These are phyloP conservation scores for Drosophila lini DNA, from an alignment of 1,140 invertebrate species.

Conservation along the genomic window DNA sequence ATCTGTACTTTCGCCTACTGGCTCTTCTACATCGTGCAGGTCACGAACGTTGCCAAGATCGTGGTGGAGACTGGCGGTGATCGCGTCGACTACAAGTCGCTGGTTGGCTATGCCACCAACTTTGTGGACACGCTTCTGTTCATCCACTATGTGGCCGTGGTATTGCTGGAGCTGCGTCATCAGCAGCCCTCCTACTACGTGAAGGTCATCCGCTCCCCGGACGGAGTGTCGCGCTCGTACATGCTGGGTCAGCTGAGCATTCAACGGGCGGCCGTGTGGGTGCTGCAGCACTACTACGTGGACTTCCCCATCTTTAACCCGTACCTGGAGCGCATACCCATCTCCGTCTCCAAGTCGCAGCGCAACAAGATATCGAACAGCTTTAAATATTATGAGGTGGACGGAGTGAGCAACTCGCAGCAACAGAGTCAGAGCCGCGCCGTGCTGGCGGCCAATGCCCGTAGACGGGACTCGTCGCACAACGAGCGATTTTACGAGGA, in stretches of 20 bases:
- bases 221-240: conserved; percentile 94
- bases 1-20: conserved; percentile 98
- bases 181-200: conserved; percentile 95
- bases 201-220: conserved; percentile 96
- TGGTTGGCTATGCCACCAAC: conserved; percentile 95
- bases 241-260: conserved; percentile 96
- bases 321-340: conserved; percentile 95
- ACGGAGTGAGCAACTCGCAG: conserved; percentile 90
- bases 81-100: conserved; percentile 91
- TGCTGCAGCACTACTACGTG: conserved; percentile 97
- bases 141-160: conserved; percentile 96
- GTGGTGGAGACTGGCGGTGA: conserved; percentile 90
- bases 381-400: conserved; percentile 99
- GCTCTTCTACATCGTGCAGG: conserved; percentile 98
- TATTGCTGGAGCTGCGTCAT: conserved; percentile 96
- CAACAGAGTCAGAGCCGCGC: conserved; percentile 88
- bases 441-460: conserved; percentile 89
- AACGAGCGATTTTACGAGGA: conserved; percentile 99
- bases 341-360: conserved; percentile 89
- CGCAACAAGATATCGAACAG: conserved; percentile 90
- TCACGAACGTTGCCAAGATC: conserved; percentile 91
- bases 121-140: conserved; percentile 96
- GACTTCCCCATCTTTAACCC: conserved; percentile 99
- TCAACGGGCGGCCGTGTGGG: conserved; percentile 96
- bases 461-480: conserved; percentile 94